These are phyloP conservation scores for Lethrus apterus DNA, from an alignment of 1,140 invertebrate species.

Conservation along the genomic window DNA sequence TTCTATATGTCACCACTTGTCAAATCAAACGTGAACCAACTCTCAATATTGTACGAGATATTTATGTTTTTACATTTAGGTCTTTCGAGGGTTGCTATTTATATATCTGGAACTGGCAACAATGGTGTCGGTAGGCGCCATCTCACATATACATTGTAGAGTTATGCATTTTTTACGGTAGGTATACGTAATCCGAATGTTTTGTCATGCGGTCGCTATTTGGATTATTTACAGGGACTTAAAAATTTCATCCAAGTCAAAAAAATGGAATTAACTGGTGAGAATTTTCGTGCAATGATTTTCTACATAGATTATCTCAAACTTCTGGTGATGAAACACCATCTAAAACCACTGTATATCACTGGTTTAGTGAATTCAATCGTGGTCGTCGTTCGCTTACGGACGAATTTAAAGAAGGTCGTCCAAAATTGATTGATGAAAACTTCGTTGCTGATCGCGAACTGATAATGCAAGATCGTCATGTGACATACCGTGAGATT, in stretches of 20 bases:
- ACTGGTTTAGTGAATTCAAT: too few relatives aligned
- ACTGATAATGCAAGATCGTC: constrained; percentile 28
- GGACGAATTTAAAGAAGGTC: constrained; percentile 1
- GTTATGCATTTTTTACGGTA: too few relatives aligned
- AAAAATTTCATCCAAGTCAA: background rate
- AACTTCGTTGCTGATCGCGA: constrained; percentile 24
- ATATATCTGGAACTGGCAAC: constrained; percentile 1
- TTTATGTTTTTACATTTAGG: too few relatives aligned
- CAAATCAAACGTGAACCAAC: too few relatives aligned
- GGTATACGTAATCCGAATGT: background rate
- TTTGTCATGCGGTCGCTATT: background rate
- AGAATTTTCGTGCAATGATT: constrained; percentile 7
- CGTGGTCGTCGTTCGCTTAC: constrained; percentile 2
- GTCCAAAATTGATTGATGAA: constrained; percentile 13
- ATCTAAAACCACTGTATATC: too few relatives aligned
- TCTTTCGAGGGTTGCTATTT: constrained; percentile 1
- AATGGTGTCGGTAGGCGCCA: constrained; percentile 2
- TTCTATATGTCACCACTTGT: too few relatives aligned
- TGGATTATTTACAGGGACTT: constrained; percentile 1
- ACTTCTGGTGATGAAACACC: background rate
- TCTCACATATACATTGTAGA: background rate
- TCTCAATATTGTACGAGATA: too few relatives aligned
- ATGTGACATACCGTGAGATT: constrained; percentile 28
- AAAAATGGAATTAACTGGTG: constrained; percentile 1
- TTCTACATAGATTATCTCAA: constrained; percentile 3